A percentile compares a stretch with the other conserved stretches of the same genome.
These are phyloP conservation scores for Agrochola lota DNA, from an alignment of 2,888 invertebrate species.

Conservation along the genomic window DNA sequence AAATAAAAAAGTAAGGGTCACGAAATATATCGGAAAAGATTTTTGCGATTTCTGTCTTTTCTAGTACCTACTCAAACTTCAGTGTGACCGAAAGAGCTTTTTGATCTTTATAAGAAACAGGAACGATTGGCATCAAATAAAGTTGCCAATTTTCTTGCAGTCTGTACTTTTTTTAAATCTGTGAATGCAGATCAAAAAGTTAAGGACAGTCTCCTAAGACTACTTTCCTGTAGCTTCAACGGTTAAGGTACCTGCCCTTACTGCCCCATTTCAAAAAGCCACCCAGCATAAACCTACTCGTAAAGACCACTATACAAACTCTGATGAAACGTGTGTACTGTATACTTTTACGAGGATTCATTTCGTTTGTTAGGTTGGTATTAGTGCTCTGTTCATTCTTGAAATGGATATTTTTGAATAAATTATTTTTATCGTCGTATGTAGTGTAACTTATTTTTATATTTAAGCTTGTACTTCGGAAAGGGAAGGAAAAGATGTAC, in stretches of 20 bases:
- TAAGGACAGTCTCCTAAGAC: not conserved
- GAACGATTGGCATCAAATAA: no score
- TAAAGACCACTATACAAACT: constrained; percentile 36
- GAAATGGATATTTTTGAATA: constrained; percentile 3
- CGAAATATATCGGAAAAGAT: not conserved
- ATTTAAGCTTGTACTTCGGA: not conserved
- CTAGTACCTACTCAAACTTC: not conserved
- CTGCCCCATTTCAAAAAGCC: not conserved
- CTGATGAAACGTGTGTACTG: constrained; percentile 23
- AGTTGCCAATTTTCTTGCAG: not conserved
- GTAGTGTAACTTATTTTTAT: constrained; percentile 4
- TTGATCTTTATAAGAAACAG: no score
- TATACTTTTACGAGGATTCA: constrained; percentile 42
- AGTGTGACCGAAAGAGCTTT: not conserved
- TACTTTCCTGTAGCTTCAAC: not conserved
- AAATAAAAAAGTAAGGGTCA: not conserved
- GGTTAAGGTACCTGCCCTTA: not conserved
- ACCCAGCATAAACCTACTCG: constrained; percentile 11
- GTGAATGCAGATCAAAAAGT: no score
- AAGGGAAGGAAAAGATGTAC: not conserved
- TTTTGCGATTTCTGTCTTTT: not conserved
- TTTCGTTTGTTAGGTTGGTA: constrained; percentile 22
- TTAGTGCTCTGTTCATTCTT: not conserved
- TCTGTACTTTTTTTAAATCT: not conserved
- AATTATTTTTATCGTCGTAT: constrained; percentile 10